Conservation (phyloP, 1,140 invertebrate genomes). For the Trichonephila inaurata region DNA sequence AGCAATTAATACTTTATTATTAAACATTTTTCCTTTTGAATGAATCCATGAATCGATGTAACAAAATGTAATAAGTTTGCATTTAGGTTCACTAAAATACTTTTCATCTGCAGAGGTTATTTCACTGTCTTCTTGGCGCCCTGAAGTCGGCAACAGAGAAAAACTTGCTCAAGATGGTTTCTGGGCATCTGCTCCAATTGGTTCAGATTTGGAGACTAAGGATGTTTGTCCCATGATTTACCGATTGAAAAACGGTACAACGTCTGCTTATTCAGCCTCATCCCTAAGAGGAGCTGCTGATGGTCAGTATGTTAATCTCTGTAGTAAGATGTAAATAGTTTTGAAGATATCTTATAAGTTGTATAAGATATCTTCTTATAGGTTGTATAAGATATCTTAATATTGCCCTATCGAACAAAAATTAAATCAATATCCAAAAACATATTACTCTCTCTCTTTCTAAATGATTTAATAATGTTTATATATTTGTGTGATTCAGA, state of each 20-base stretch:
- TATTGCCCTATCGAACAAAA: too few relatives aligned
- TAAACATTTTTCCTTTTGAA: not conserved
- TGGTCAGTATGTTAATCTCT: constrained; percentile 7
- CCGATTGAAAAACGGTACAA: not conserved
- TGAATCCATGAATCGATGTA: too few relatives aligned
- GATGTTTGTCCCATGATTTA: constrained; percentile 60
- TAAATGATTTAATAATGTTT: too few relatives aligned
- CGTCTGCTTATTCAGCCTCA: constrained; percentile 25
- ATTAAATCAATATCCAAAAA: too few relatives aligned
- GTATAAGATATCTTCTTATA: too few relatives aligned
- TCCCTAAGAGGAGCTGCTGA: constrained; percentile 65
- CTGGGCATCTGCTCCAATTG: constrained; percentile 35
- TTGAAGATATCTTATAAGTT: too few relatives aligned
- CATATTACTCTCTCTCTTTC: too few relatives aligned
- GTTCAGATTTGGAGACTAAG: not conserved
- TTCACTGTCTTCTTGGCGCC: not conserved
- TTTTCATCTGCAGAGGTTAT: constrained; percentile 32
- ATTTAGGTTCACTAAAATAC: not conserved
- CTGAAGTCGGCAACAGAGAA: not conserved
- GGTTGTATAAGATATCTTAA: too few relatives aligned
- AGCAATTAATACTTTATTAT: not conserved
- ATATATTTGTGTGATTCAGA: too few relatives aligned
- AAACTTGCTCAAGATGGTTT: not conserved
- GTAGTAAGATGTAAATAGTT: too few relatives aligned
- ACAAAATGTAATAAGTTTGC: not conserved